These are phyloP conservation scores for Natator depressus DNA, from an alignment of 2,113 vertebrate species.

Conservation along the genomic window DNA sequence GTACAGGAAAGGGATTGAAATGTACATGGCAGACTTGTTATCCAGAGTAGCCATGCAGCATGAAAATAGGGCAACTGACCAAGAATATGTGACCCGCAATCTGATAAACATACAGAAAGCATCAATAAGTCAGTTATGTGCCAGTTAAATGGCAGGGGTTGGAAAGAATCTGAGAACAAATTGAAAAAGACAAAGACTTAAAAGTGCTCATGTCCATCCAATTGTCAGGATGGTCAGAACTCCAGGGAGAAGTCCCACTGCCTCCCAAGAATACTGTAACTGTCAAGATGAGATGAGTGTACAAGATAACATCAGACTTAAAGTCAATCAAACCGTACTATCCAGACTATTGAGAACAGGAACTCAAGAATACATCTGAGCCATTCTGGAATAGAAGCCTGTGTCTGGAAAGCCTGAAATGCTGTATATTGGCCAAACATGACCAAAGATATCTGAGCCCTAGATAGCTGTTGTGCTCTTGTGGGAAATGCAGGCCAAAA, in stretches of 20 bases:
- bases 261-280: rapidly evolving
- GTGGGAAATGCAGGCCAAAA: background rate
- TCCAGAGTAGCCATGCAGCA: background rate
- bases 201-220: background rate
- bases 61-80: background rate
- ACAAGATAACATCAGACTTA: background rate
- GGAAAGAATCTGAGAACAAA: rapidly evolving
- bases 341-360: background rate
- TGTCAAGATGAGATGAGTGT: background rate
- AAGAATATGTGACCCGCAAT: background rate
- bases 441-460: background rate
- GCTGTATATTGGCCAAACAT: background rate
- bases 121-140: background rate
- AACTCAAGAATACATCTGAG: background rate
- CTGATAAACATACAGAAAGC: rapidly evolving
- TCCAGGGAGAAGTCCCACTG: background rate
- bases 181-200: background rate
- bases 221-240: background rate
- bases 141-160: background rate
- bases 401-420: conserved; percentile 31
- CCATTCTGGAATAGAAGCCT: background rate
- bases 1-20: background rate
- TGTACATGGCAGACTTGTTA: background rate
- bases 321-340: background rate
- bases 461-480: background rate